Percentiles rank a stretch among this genome's conserved stretches.
These are phyloP conservation scores for Sphinx pinastri DNA, from an alignment of 2,888 invertebrate species.

Conservation along the genomic window DNA sequence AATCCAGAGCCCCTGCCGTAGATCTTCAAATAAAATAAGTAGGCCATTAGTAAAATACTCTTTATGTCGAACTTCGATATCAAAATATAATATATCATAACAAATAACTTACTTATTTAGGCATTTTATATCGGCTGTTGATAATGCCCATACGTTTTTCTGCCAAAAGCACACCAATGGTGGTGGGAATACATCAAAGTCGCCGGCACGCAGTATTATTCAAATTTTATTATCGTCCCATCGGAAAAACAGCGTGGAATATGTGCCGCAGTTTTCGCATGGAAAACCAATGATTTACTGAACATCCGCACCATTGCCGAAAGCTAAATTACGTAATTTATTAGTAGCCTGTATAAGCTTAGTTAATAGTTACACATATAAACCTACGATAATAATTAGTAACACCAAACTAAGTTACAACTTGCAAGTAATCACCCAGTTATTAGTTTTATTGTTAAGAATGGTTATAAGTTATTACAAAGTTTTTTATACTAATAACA, in stretches of 20 bases:
- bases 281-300: constrained; percentile 22
- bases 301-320: constrained; percentile 18
- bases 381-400: not conserved
- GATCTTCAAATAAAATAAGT: no score
- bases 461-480: no score
- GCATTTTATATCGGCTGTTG: not conserved
- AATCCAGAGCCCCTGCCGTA: no score
- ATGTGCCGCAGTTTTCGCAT: constrained; percentile 15
- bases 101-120: not conserved
- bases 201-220: constrained; percentile 27
- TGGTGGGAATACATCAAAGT: constrained; percentile 27
- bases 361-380: not conserved
- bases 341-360: not conserved
- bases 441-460: no score
- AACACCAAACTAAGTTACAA: not conserved
- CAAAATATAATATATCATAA: not conserved
- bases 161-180: not conserved
- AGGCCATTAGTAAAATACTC: not conserved
- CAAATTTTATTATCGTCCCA: constrained; percentile 30
- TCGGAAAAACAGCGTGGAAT: constrained; percentile 22
- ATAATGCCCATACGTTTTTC: constrained; percentile 11
- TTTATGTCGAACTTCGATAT: not conserved
- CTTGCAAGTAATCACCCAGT: no score
- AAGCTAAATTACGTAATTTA: not conserved
- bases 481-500: no score